Evolutionary conservation across 2,888 invertebrate genomes (phyloP).

Genomic region (Platycnemis pennipes): DNA sequence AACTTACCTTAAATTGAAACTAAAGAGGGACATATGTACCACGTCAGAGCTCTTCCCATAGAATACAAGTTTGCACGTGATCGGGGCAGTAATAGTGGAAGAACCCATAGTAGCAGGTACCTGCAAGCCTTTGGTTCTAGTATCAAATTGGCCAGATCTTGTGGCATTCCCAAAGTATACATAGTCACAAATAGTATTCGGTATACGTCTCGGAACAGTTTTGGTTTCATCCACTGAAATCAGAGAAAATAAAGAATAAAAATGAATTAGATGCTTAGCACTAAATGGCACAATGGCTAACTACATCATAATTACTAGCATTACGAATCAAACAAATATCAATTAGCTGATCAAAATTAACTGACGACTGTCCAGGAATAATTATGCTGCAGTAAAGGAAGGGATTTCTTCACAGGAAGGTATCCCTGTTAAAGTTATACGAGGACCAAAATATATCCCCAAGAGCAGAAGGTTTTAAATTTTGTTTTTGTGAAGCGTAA

Average conservation of each 20-base stretch:
- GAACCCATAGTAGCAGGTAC: slow-evolving; percentile 3
- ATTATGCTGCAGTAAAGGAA: too few species aligned
- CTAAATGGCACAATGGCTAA: too few species aligned
- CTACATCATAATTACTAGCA: too few species aligned
- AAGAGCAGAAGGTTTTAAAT: too few species aligned
- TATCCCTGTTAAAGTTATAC: too few species aligned
- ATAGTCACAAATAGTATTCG: slow-evolving; percentile 76
- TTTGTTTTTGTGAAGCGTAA: too few species aligned
- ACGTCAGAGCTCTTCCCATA: slow-evolving; percentile 86
- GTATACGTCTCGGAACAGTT: slow-evolving; percentile 69
- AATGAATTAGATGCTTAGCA: neutral
- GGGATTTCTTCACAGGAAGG: too few species aligned
- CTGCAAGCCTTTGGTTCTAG: slow-evolving; percentile 74
- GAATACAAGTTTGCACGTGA: slow-evolving; percentile 85
- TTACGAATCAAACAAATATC: too few species aligned
- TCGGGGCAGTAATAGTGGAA: slow-evolving; percentile 78
- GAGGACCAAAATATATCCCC: too few species aligned
- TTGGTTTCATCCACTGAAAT: slow-evolving; percentile 47
- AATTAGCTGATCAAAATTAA: too few species aligned
- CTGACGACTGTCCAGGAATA: too few species aligned
- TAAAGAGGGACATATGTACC: slow-evolving; percentile 87
- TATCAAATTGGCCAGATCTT: slow-evolving; percentile 86
- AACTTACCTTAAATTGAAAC: slow-evolving; percentile 87
- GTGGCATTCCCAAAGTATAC: slow-evolving; percentile 78
- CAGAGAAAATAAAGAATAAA: neutral